phyloP scores from a whole-genome alignment of 2,888 invertebrate genomes.

The Masnerella sp. region DNA sequence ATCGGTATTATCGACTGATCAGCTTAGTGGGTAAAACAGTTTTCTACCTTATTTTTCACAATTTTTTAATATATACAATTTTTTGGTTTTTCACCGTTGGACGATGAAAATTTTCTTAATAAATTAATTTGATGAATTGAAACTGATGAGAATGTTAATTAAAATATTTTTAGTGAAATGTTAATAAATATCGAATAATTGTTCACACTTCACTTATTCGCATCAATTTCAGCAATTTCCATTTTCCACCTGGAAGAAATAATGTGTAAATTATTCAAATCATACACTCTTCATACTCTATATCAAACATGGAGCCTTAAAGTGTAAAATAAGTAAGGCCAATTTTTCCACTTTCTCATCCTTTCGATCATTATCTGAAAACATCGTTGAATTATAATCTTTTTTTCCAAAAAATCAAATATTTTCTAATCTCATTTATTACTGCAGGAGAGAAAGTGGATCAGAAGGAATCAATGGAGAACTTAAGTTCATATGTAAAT shows the following conservation, averaged over 20 bases:
- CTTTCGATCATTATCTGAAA: constrained; percentile 28
- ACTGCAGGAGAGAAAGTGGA: constrained; percentile 30
- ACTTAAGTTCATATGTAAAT: constrained; percentile 13
- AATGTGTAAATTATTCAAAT: neutral
- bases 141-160: too few species aligned
- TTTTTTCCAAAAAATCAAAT: constrained; percentile 13
- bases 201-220: too few species aligned
- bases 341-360: constrained; percentile 34
- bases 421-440: constrained; percentile 45
- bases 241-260: too few species aligned
- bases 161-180: too few species aligned
- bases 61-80: too few species aligned
- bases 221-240: too few species aligned
- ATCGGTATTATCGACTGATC: constrained; percentile 6
- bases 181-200: too few species aligned
- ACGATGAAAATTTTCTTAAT: too few species aligned
- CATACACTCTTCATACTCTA: neutral
- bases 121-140: too few species aligned
- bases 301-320: neutral
- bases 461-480: constrained; percentile 26
- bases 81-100: too few species aligned
- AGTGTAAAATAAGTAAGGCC: neutral
- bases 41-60: neutral
- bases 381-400: neutral
- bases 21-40: constrained; percentile 7